phyloP scores from a whole-genome alignment of 1,140 invertebrate species.

The Sycophila sp. region DNA sequence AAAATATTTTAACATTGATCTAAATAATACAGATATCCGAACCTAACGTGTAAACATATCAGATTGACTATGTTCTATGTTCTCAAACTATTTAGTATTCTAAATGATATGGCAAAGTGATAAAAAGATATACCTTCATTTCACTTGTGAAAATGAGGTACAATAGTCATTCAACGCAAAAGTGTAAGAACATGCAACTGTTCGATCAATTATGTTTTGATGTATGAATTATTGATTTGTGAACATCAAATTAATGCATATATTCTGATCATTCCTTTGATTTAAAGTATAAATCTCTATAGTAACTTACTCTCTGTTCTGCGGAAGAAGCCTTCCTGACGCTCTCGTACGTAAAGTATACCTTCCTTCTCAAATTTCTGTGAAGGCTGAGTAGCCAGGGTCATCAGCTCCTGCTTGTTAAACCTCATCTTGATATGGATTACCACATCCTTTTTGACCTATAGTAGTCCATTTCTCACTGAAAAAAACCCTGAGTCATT shows the following conservation, averaged over 20 bases:
- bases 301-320: conserved; percentile 84
- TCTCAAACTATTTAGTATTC: conserved; percentile 11
- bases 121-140: conserved; percentile 10
- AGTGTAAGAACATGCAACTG: conserved; percentile 29
- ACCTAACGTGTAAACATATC: background rate
- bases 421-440: conserved; percentile 79
- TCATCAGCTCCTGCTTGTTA: conserved; percentile 87
- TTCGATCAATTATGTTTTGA: conserved; percentile 26
- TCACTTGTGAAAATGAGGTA: background rate
- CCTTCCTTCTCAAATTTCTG: conserved; percentile 94
- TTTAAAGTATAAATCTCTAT: conserved; percentile 2
- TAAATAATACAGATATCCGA: background rate
- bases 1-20: conserved; percentile 5
- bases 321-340: conserved; percentile 91
- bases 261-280: conserved; percentile 14
- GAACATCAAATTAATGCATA: conserved; percentile 15
- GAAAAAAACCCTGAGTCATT: conserved; percentile 8
- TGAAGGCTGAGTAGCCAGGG: conserved; percentile 84
- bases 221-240: conserved; percentile 18
- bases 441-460: conserved; percentile 27
- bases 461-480: conserved; percentile 6
- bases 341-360: conserved; percentile 84
- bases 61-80: background rate
- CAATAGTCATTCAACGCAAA: conserved; percentile 8
- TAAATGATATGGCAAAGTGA: conserved; percentile 5